A percentile compares a stretch with the other conserved stretches of the same genome.
Evolutionary conservation across 2,888 invertebrate species (phyloP).

Genomic region (Plebejus argus): DNA sequence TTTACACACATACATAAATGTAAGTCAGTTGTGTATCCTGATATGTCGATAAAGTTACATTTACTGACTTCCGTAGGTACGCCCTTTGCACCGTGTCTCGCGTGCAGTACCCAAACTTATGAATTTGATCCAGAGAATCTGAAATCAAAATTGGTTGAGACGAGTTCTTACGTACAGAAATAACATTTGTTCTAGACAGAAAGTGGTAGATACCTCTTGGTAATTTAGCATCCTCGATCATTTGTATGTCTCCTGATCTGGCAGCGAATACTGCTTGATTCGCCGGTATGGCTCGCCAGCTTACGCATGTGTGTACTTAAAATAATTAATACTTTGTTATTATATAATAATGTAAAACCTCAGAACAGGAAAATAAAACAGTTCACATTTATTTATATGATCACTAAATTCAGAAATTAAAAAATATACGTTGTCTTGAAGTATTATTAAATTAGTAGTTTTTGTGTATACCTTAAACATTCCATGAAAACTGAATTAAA

Average conservation of each 20-base stretch:
- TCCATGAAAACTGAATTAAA: too few species aligned
- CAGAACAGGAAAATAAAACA: too few species aligned
- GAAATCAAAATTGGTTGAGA: conserved; percentile 31
- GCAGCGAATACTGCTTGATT: conserved; percentile 55
- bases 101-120: conserved; percentile 62
- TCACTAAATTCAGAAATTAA: too few species aligned
- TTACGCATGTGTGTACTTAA: conserved; percentile 35
- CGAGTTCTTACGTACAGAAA: background rate
- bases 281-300: conserved; percentile 61
- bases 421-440: too few species aligned
- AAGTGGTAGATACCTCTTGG: conserved; percentile 51
- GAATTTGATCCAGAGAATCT: conserved; percentile 54
- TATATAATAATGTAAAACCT: too few species aligned
- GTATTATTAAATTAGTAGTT: too few species aligned
- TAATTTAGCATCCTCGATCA: conserved; percentile 36
- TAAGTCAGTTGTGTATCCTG: conserved; percentile 47
- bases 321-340: background rate
- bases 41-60: conserved; percentile 48
- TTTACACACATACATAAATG: conserved; percentile 55
- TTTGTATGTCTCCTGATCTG: conserved; percentile 33
- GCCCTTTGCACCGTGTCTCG: conserved; percentile 43
- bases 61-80: conserved; percentile 49
- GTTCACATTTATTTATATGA: too few species aligned
- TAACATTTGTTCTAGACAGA: background rate
- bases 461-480: too few species aligned